phyloP scores from a whole-genome alignment of 53 echinoderm and acorn worm species.

The Mesocentrotus franciscanus region DNA sequence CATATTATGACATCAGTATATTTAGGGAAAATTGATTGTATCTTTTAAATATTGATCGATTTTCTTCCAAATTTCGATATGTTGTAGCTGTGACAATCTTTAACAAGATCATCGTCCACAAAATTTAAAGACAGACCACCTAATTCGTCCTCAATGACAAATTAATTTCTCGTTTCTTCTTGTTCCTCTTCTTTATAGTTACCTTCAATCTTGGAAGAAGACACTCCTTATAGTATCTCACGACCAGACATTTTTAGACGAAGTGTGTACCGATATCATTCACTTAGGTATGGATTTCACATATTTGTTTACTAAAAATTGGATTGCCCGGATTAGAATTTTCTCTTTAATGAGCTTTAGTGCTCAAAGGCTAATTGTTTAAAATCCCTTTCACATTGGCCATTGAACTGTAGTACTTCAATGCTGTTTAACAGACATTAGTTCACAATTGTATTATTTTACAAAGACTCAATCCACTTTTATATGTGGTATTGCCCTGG shows the following conservation, averaged over 20 bases:
- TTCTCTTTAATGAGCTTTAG: neutral
- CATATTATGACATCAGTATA: no score
- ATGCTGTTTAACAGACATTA: neutral
- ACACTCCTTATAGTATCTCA: conserved; percentile 96
- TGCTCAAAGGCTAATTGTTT: neutral
- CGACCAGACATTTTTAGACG: conserved; percentile 98
- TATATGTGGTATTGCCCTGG: neutral
- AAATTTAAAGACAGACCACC: no score
- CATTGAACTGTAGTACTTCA: neutral
- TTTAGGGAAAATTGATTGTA: no score
- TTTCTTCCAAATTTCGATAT: no score
- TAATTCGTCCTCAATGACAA: no score
- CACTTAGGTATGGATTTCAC: conserved; percentile 82
- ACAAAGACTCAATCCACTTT: neutral
- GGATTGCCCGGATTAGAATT: neutral
- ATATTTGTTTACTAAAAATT: neutral
- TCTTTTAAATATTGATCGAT: no score
- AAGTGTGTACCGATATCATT: conserved; percentile 98
- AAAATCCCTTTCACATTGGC: neutral
- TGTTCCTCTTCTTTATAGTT: conserved; percentile 62
- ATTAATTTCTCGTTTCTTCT: no score
- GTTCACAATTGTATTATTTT: neutral
- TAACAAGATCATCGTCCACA: no score
- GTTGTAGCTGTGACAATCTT: no score
- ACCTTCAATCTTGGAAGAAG: conserved; percentile 97